Conservation (phyloP, 2,888 invertebrate genomes). For the Anthrax anthrax region DNA sequence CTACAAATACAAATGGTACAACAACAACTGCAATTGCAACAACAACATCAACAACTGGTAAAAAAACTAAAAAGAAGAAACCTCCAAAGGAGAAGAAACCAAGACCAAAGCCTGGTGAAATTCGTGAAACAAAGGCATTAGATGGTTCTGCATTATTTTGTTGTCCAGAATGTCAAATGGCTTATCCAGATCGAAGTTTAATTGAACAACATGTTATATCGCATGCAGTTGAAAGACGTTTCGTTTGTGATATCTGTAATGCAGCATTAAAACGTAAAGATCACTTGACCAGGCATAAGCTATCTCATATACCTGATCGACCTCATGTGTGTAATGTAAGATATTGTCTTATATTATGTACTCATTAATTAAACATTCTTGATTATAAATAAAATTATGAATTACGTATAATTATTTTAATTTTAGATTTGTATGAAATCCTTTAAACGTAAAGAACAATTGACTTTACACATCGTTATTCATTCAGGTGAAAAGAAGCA, state of each 20-base stretch:
- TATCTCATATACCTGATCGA: constrained; percentile 76
- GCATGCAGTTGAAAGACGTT: constrained; percentile 70
- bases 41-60: constrained; percentile 26
- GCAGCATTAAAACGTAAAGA: constrained; percentile 77
- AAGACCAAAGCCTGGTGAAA: constrained; percentile 48
- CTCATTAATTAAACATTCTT: background rate
- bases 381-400: background rate
- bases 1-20: constrained; percentile 36
- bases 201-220: constrained; percentile 76
- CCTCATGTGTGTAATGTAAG: constrained; percentile 69
- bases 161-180: constrained; percentile 82
- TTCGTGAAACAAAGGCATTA: constrained; percentile 43
- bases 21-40: constrained; percentile 29
- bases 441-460: constrained; percentile 77
- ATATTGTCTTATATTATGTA: constrained; percentile 2
- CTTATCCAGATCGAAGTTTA: constrained; percentile 70
- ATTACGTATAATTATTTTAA: background rate
- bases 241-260: constrained; percentile 80
- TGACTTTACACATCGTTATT: constrained; percentile 77
- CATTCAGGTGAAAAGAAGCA: constrained; percentile 82
- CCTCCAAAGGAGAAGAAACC: constrained; percentile 63
- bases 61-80: constrained; percentile 37
- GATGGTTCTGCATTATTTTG: constrained; percentile 76
- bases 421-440: constrained; percentile 62
- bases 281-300: constrained; percentile 73